Evolutionary conservation across 2,113 vertebrate genomes (phyloP), one percentile per base, ranked within the genome.

Genomic region (Microtus montanus): DNA sequence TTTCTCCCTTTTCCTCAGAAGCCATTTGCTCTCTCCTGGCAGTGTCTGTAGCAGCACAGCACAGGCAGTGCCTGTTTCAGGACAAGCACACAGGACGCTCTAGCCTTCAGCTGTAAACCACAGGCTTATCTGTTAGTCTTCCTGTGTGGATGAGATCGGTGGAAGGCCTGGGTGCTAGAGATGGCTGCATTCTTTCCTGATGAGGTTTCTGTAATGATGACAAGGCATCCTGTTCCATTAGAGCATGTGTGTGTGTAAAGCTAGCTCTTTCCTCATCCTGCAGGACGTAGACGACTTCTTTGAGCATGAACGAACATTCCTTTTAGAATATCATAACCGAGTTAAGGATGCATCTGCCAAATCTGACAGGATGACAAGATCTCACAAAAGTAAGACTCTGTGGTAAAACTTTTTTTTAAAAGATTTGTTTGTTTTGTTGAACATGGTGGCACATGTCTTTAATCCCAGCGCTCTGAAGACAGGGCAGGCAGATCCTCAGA

Each of bases 261-360:
- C 89, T 95, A 58, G 2, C 87, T 97, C 80, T 96, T 38, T 22
- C 93, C 97, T 98, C 87, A 92, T 89, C n/a, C 92, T 95, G 54
- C 98, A 99, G 99, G 99, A 99, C 93, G 99, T 99, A 93, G 99
- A 99, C 96, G 99, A 99, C 97, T 99, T 99, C 98, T 99, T 99
- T 96, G 99, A 99, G 94, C 99, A 99, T 47, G 99, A 99, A 98
- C 99, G 99, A 98, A 99, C 99, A 73, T 99, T 99, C 97, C 99
- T 99, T 98, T 98, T 99, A 97, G 99, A 99, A 94, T 99, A 99
- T 97, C 99, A 99, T 98, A 99, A 99, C 97, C 96, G 99, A 97
- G 99, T 99, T 82, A 99, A 99, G 98, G 99, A 99, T 95, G 98
- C 99, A 1, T 99, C 99, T 93, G 98, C 99, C 97, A 99, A 99